Conservation (phyloP, 2,888 invertebrate species). For the Oithona nana region DNA sequence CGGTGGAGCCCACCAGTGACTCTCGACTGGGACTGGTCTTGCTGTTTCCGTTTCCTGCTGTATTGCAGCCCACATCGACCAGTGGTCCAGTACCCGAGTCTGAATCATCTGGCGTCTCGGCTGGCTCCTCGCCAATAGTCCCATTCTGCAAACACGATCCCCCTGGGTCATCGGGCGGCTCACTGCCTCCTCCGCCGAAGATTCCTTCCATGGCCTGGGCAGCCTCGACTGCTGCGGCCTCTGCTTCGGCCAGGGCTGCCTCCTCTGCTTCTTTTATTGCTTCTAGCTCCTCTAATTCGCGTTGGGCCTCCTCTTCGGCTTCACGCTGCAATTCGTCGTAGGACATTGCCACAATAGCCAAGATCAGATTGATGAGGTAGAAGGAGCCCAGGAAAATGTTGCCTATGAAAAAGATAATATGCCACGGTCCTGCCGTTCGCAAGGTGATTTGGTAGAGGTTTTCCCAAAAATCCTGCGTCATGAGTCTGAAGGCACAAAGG, state of each 20-base stretch:
- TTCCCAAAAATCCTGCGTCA: slow-evolving; percentile 98
- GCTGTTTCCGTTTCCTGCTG: not conserved
- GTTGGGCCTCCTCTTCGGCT: slow-evolving; percentile 57
- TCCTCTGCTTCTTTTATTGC: slow-evolving; percentile 32
- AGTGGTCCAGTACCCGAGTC: not conserved
- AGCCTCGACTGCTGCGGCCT: slow-evolving; percentile 35
- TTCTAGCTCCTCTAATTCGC: slow-evolving; percentile 16
- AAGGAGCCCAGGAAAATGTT: slow-evolving; percentile 96
- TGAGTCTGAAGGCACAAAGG: slow-evolving; percentile 83
- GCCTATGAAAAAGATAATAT: slow-evolving; percentile 92
- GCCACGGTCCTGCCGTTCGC: slow-evolving; percentile 85
- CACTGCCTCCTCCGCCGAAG: not conserved
- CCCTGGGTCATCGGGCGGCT: slow-evolving; percentile 1
- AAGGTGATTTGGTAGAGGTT: slow-evolving; percentile 84
- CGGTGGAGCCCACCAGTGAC: not conserved
- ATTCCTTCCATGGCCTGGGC: slow-evolving; percentile 28
- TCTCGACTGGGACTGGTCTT: not conserved
- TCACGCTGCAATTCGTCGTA: slow-evolving; percentile 96
- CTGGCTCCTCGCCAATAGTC: not conserved
- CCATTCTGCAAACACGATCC: slow-evolving; percentile 1
- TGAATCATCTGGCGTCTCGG: not conserved
- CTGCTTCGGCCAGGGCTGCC: slow-evolving; percentile 60
- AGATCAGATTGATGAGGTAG: slow-evolving; percentile 93
- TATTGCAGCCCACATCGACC: not conserved
- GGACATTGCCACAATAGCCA: slow-evolving; percentile 98